Evolutionary conservation across 64 coral and sea anemone genomes (phyloP).

Genomic region (Acropora yongei): DNA sequence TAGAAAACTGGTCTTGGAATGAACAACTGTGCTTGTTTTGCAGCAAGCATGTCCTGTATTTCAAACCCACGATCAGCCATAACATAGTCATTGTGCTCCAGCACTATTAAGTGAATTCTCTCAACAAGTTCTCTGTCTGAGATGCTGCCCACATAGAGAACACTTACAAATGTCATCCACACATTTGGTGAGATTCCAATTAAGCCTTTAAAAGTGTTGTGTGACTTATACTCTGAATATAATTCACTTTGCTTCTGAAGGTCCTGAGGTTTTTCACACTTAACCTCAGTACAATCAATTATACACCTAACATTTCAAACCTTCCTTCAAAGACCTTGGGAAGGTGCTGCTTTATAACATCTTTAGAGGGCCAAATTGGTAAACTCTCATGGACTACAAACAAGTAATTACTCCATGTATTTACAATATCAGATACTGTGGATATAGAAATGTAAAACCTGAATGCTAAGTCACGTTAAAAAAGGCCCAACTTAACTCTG

Average conservation of each 20-base stretch:
- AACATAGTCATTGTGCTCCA: no score
- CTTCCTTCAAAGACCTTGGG: slow-evolving; percentile 51
- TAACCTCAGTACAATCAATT: slow-evolving; percentile 64
- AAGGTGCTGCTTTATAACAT: slow-evolving; percentile 58
- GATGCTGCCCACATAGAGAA: no score
- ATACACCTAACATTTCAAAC: slow-evolving; percentile 56
- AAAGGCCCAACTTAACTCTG: slow-evolving; percentile 57
- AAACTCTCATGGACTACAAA: slow-evolving; percentile 4
- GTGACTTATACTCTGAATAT: no score
- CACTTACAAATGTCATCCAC: no score
- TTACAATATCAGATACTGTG: slow-evolving; percentile 67
- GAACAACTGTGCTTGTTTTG: no score
- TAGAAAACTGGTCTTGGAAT: no score
- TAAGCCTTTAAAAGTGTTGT: no score
- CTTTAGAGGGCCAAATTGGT: slow-evolving; percentile 35
- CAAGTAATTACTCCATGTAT: slow-evolving; percentile 54
- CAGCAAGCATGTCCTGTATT: no score
- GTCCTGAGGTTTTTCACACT: slow-evolving; percentile 51
- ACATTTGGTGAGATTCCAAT: no score
- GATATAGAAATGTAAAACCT: slow-evolving; percentile 55
- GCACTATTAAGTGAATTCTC: no score
- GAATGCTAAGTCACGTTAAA: slow-evolving; percentile 59
- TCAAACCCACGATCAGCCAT: no score
- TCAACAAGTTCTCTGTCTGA: no score
- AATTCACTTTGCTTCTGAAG: slow-evolving; percentile 66